A percentile compares a stretch with the other conserved stretches of the same genome.
Conservation (phyloP, 2,797 vertebrate genomes). For the Characodon lateralis region DNA sequence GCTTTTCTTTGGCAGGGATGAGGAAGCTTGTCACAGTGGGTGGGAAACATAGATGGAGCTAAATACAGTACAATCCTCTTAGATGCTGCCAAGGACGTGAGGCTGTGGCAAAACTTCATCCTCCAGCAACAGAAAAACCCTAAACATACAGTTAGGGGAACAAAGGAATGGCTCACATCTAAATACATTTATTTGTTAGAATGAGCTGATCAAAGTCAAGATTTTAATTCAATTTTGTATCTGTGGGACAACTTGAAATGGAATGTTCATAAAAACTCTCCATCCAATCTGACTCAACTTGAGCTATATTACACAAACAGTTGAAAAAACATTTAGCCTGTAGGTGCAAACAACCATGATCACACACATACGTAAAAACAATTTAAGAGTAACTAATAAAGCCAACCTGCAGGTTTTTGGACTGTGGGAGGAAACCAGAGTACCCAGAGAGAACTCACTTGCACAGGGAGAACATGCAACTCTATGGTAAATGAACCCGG, state of each 20-base stretch:
- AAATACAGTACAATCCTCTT: neutral
- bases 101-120: neutral
- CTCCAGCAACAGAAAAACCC: neutral
- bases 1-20: neutral
- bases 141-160: neutral
- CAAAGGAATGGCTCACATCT: neutral
- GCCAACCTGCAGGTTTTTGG: no score
- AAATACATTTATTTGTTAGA: neutral
- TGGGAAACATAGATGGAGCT: neutral
- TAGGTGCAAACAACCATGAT: no score
- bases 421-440: no score
- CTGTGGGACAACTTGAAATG: neutral
- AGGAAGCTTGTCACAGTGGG: neutral
- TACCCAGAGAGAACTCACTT: no score
- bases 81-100: neutral
- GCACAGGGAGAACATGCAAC: no score
- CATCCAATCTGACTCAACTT: no score
- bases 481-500: no score
- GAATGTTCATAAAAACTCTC: neutral
- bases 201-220: neutral
- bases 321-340: no score
- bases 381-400: no score
- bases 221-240: neutral
- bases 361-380: no score
- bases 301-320: no score